Conservation (phyloP, 2,888 invertebrate genomes). For the Hylaea fasciaria region DNA sequence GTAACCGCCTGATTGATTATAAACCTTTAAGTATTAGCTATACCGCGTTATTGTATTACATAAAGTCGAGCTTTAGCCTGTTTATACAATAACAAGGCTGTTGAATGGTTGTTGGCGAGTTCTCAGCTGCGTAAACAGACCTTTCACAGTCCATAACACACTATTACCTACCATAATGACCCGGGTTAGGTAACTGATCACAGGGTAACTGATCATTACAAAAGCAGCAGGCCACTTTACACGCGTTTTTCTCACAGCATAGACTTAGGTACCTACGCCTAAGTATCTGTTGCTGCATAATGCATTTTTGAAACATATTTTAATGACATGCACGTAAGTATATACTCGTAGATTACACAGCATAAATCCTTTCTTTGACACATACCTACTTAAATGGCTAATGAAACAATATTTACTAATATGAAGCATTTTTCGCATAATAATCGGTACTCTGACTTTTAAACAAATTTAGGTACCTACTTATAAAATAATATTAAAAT, state of each 20-base stretch:
- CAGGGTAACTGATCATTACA: conserved; percentile 45
- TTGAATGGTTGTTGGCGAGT: conserved; percentile 11
- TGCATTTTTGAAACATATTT: background rate
- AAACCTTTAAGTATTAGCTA: too few species aligned
- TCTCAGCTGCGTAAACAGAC: conserved; percentile 23
- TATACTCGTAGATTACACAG: too few species aligned
- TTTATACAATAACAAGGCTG: conserved; percentile 24
- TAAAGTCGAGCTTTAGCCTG: background rate
- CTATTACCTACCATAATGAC: conserved; percentile 38
- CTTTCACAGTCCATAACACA: conserved; percentile 29
- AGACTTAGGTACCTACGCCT: background rate
- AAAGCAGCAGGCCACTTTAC: conserved; percentile 44
- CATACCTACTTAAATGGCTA: too few species aligned
- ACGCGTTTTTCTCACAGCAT: conserved; percentile 15
- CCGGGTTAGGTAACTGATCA: conserved; percentile 51
- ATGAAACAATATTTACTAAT: too few species aligned
- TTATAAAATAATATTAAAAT: too few species aligned
- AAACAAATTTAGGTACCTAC: too few species aligned
- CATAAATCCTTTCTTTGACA: too few species aligned
- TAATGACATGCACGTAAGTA: too few species aligned
- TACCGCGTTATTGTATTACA: too few species aligned
- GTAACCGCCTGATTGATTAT: too few species aligned
- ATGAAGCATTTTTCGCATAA: too few species aligned
- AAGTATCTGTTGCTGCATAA: background rate
- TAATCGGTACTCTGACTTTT: too few species aligned